Evolutionary conservation across 2,888 invertebrate species (phyloP).

Genomic region (Nemotelus pantherinus): DNA sequence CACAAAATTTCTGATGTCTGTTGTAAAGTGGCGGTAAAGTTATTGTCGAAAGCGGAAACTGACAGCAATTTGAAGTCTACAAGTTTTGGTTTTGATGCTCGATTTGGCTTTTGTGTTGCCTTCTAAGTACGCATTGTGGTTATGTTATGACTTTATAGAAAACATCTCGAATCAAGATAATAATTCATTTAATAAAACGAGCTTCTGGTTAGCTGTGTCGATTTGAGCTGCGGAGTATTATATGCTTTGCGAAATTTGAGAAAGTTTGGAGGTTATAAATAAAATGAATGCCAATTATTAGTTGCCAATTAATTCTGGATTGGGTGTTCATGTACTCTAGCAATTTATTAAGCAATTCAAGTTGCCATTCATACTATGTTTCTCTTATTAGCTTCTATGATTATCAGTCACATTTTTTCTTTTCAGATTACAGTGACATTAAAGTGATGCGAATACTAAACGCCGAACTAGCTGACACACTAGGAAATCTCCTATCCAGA

Average conservation of each 20-base stretch:
- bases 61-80: slow-evolving; percentile 1
- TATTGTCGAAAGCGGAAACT: slow-evolving; percentile 20
- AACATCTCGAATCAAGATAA: slow-evolving; percentile 1
- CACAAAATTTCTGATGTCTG: background rate
- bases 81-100: slow-evolving; percentile 12
- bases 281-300: too few relatives aligned
- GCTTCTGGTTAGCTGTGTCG: too few relatives aligned
- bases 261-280: too few relatives aligned
- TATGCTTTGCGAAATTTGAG: too few relatives aligned
- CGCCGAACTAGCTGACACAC: slow-evolving; percentile 88
- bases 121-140: background rate
- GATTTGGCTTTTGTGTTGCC: background rate
- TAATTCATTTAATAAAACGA: background rate
- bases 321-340: too few relatives aligned
- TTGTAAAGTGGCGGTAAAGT: background rate
- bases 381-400: too few relatives aligned
- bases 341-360: too few relatives aligned
- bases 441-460: slow-evolving; percentile 82
- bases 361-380: too few relatives aligned
- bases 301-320: too few relatives aligned
- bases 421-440: slow-evolving; percentile 83
- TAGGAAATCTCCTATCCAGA: slow-evolving; percentile 89
- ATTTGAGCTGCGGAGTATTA: too few relatives aligned
- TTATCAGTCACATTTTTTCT: background rate
- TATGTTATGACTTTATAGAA: background rate